Percentiles rank a stretch among this genome's conserved stretches.
Conservation (phyloP, 2,113 vertebrate genomes). For the Psettodes erumei region DNA sequence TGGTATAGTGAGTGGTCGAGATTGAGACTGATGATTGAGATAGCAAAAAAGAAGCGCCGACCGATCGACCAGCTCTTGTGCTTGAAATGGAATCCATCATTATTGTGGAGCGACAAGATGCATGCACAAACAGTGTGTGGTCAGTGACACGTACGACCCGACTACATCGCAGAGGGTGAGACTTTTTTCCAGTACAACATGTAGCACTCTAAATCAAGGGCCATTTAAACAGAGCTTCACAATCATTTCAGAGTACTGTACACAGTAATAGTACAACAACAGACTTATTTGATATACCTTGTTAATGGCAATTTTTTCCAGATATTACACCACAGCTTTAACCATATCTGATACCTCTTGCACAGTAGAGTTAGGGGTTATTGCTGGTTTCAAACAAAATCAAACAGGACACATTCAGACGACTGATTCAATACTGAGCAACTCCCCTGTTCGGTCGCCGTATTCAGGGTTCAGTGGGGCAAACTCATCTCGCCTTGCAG, state of each 20-base stretch:
- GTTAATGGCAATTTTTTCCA: conserved; percentile 67
- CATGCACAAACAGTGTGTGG: conserved; percentile 60
- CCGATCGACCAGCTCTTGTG: conserved; percentile 76
- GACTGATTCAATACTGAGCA: conserved; percentile 52
- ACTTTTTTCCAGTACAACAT: conserved; percentile 66
- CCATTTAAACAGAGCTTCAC: conserved; percentile 76
- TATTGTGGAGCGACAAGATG: conserved; percentile 57
- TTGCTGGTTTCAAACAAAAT: conserved; percentile 81
- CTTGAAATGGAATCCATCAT: conserved; percentile 73
- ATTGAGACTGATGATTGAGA: conserved; percentile 28
- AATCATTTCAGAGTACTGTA: conserved; percentile 76
- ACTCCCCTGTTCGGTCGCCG: conserved; percentile 50
- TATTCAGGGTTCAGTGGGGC: conserved; percentile 53
- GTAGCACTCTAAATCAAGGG: conserved; percentile 62
- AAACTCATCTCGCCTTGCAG: conserved; percentile 57
- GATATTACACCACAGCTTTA: conserved; percentile 72
- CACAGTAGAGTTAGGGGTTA: conserved; percentile 78
- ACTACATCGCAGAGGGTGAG: conserved; percentile 59
- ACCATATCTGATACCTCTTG: conserved; percentile 65
- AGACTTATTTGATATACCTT: conserved; percentile 70
- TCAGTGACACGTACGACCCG: conserved; percentile 53
- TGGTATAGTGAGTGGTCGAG: conserved; percentile 13
- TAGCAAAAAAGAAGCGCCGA: conserved; percentile 62
- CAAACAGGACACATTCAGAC: conserved; percentile 70
- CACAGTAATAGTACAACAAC: conserved; percentile 75